Evolutionary conservation across 1,140 invertebrate genomes (phyloP).

Genomic region (Dinothrombium tinctorium): DNA sequence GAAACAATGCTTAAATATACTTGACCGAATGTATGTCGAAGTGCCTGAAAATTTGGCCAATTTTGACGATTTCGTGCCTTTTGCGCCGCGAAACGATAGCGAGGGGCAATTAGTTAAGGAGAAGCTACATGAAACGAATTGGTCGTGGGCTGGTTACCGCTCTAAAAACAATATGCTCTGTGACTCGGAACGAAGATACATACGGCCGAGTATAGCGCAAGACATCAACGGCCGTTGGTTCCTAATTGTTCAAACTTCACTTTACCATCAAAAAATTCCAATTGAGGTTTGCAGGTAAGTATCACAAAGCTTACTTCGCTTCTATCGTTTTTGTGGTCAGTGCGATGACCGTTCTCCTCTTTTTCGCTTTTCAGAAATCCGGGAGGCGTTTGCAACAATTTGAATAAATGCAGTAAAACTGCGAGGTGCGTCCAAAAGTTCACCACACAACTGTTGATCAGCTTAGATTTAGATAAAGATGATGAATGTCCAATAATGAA

Average conservation of each 20-base stretch:
- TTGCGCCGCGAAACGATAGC: too few species aligned
- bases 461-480: slow-evolving; percentile 14
- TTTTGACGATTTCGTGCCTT: slow-evolving; percentile 10
- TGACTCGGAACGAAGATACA: slow-evolving; percentile 14
- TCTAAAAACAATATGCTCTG: slow-evolving; percentile 13
- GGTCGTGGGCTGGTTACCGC: slow-evolving; percentile 13
- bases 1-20: slow-evolving; percentile 10
- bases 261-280: slow-evolving; percentile 15
- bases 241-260: slow-evolving; percentile 15
- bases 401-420: slow-evolving; percentile 14
- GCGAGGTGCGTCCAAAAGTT: slow-evolving; percentile 17
- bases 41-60: slow-evolving; percentile 16
- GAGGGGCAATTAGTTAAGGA: too few species aligned
- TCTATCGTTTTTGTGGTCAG: background rate
- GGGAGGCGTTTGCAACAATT: slow-evolving; percentile 13
- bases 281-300: slow-evolving; percentile 16
- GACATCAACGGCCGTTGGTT: slow-evolving; percentile 15
- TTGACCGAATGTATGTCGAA: slow-evolving; percentile 16
- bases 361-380: slow-evolving; percentile 11
- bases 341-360: background rate
- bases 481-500: slow-evolving; percentile 16
- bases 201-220: slow-evolving; percentile 14
- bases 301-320: background rate
- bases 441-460: slow-evolving; percentile 16
- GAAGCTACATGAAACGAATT: too few species aligned